A percentile compares a stretch with the other conserved stretches of the same genome.
These are phyloP conservation scores for Baronia brevicornis DNA, from an alignment of 2,888 invertebrate species.

Conservation along the genomic window DNA sequence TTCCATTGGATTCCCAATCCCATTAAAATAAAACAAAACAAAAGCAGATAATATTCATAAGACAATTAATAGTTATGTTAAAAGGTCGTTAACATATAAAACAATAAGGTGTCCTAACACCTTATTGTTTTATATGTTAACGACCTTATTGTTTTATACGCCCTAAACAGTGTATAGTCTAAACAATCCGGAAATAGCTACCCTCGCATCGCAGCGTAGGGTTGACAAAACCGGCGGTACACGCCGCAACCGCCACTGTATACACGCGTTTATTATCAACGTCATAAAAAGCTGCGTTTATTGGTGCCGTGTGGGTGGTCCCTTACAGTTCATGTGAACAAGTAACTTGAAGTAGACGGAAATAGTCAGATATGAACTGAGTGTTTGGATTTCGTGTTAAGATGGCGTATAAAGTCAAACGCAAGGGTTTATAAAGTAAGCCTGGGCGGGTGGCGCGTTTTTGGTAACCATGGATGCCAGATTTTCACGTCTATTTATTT, in stretches of 20 bases:
- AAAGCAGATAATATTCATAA: no score
- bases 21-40: no score
- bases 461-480: no score
- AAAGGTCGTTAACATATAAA: no score
- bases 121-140: no score
- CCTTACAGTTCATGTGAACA: slow-evolving; percentile 42
- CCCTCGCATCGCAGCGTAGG: slow-evolving; percentile 23
- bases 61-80: no score
- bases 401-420: no score
- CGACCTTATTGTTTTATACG: slow-evolving; percentile 13
- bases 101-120: no score
- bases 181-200: slow-evolving; percentile 39
- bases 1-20: no score
- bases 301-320: slow-evolving; percentile 65
- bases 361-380: slow-evolving; percentile 28
- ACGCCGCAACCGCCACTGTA: slow-evolving; percentile 42
- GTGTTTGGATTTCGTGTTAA: slow-evolving; percentile 33
- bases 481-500: no score
- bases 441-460: no score
- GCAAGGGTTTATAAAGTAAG: no score
- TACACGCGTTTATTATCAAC: slow-evolving; percentile 62
- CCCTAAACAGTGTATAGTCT: slow-evolving; percentile 28
- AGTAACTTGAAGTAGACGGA: slow-evolving; percentile 28
- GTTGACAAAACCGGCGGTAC: slow-evolving; percentile 38
- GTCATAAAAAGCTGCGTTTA: slow-evolving; percentile 63